Percentiles rank a stretch among this genome's conserved stretches.
Conservation (phyloP, 2,888 invertebrate species). For the Meta bourneti region DNA sequence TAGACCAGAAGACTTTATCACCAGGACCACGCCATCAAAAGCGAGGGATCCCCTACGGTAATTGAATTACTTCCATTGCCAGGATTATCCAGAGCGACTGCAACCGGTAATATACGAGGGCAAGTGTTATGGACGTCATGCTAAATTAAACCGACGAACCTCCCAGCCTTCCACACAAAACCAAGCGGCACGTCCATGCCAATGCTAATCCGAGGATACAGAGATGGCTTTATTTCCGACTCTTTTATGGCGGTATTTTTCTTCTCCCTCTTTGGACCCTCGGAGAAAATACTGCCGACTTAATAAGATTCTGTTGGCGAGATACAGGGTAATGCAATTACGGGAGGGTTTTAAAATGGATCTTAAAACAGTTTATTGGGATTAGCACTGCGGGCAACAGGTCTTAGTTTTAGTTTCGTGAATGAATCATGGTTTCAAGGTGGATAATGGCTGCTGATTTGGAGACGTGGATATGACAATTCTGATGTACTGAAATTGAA, state of each 20-base stretch:
- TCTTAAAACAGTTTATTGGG: neutral
- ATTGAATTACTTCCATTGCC: constrained; percentile 65
- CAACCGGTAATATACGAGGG: constrained; percentile 37
- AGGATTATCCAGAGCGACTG: constrained; percentile 38
- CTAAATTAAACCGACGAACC: constrained; percentile 45
- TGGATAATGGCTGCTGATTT: too few relatives aligned
- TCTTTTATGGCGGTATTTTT: constrained; percentile 36
- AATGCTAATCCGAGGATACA: constrained; percentile 26
- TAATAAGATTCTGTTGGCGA: constrained; percentile 32
- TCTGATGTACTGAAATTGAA: too few relatives aligned
- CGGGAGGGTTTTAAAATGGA: neutral
- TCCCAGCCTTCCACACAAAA: constrained; percentile 12
- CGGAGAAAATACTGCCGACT: neutral
- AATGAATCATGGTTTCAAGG: too few relatives aligned
- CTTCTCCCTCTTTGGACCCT: constrained; percentile 19
- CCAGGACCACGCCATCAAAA: neutral
- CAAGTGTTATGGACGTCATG: constrained; percentile 61
- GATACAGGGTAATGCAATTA: constrained; percentile 10
- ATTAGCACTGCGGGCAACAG: neutral
- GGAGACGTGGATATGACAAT: too few relatives aligned
- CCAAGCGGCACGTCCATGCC: constrained; percentile 25
- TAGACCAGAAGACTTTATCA: constrained; percentile 9
- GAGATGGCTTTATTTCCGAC: neutral
- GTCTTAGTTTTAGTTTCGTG: neutral
- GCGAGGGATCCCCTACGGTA: constrained; percentile 7